These are phyloP conservation scores for Sinosuthora webbiana DNA, from an alignment of 2,113 vertebrate species.

Conservation along the genomic window DNA sequence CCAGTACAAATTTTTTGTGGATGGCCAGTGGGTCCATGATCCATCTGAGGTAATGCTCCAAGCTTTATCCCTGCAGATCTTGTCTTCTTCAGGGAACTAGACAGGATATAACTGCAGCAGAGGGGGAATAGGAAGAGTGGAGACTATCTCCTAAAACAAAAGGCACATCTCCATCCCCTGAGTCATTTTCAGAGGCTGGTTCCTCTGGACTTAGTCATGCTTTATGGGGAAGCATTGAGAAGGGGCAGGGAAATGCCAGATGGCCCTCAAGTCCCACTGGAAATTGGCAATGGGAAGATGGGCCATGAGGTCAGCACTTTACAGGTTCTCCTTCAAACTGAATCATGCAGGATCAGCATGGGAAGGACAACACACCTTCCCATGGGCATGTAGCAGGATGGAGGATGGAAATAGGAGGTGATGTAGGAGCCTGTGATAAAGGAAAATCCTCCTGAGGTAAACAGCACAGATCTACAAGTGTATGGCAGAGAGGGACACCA, in stretches of 20 bases:
- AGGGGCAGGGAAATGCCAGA: background rate
- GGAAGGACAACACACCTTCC: background rate
- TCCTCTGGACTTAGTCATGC: background rate
- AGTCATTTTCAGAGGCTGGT: background rate
- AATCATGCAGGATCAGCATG: fast-evolving
- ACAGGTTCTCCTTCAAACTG: background rate
- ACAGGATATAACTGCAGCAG: background rate
- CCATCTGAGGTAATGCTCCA: slow-evolving; percentile 84
- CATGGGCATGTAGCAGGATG: background rate
- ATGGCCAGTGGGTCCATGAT: slow-evolving; percentile 98
- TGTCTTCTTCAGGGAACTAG: background rate
- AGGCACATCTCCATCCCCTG: background rate
- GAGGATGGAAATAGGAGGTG: background rate
- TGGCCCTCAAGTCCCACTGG: background rate
- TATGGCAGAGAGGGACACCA: background rate
- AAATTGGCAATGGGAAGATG: background rate
- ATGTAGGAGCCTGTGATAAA: background rate
- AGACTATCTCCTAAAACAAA: background rate
- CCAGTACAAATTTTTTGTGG: slow-evolving; percentile 98
- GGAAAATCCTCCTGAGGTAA: background rate
- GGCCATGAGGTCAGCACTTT: background rate
- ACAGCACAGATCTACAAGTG: background rate
- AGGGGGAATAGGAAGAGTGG: background rate
- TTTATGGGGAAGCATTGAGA: background rate
- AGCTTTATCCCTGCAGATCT: background rate